Conservation (phyloP, 1,140 invertebrate species). For the Macrotrachela quadricornifera region DNA sequence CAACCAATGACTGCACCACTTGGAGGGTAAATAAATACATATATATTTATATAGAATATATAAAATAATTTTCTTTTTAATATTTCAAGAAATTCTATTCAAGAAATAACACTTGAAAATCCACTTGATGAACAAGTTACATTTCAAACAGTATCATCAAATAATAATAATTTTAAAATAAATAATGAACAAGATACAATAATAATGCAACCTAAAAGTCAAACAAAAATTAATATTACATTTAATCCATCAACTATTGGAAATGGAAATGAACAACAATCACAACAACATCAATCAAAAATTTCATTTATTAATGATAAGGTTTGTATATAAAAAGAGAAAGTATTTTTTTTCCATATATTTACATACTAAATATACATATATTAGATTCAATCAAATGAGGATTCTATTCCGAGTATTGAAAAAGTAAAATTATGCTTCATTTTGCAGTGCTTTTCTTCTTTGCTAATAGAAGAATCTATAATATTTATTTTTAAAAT, state of each 20-base stretch:
- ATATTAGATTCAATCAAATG: too few relatives aligned
- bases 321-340: too few relatives aligned
- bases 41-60: background rate
- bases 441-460: too few relatives aligned
- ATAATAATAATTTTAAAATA: constrained; percentile 25
- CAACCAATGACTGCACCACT: constrained; percentile 26
- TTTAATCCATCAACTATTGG: constrained; percentile 28
- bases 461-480: too few relatives aligned
- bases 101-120: constrained; percentile 20
- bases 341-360: too few relatives aligned
- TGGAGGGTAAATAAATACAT: constrained; percentile 17
- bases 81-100: constrained; percentile 19
- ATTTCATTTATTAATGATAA: too few relatives aligned
- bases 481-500: too few relatives aligned
- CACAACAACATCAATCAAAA: too few relatives aligned
- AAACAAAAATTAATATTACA: constrained; percentile 18
- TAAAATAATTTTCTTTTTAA: background rate
- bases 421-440: too few relatives aligned
- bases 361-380: too few relatives aligned
- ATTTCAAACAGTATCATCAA: constrained; percentile 20
- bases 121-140: constrained; percentile 22
- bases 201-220: constrained; percentile 13
- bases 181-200: constrained; percentile 20
- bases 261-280: background rate
- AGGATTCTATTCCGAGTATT: too few relatives aligned